Percentiles rank a stretch among this genome's conserved stretches.
Conservation (phyloP, 2,888 invertebrate species). For the Tubulanus polymorphus region DNA sequence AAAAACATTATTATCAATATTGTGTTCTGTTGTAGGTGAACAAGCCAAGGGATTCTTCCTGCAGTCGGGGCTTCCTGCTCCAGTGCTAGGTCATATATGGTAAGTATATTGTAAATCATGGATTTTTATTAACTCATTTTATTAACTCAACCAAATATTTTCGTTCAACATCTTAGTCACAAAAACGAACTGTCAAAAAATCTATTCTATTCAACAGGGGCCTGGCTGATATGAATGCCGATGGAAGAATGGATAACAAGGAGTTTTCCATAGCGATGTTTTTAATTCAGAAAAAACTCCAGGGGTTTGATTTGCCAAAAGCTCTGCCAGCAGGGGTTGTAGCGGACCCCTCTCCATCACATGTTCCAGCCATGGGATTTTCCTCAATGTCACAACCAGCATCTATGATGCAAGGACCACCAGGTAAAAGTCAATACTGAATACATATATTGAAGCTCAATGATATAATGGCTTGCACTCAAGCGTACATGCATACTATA, state of each 20-base stretch:
- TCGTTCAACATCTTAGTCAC: too few relatives aligned
- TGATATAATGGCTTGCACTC: too few relatives aligned
- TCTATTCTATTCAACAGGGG: constrained; percentile 30
- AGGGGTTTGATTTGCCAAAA: constrained; percentile 86
- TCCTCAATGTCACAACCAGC: too few relatives aligned
- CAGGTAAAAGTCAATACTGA: too few relatives aligned
- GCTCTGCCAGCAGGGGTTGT: constrained; percentile 68
- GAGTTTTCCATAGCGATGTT: constrained; percentile 54
- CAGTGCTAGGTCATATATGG: constrained; percentile 52
- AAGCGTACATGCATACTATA: too few relatives aligned
- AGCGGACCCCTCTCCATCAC: constrained; percentile 38
- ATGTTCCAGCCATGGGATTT: too few relatives aligned
- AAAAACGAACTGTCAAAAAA: too few relatives aligned
- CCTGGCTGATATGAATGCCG: constrained; percentile 51
- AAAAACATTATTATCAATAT: not conserved
- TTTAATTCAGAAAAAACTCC: constrained; percentile 69
- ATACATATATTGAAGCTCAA: too few relatives aligned
- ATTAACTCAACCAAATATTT: too few relatives aligned
- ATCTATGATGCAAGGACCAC: too few relatives aligned
- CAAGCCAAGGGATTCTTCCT: constrained; percentile 52
- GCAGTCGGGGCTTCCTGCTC: constrained; percentile 48
- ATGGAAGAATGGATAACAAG: constrained; percentile 53
- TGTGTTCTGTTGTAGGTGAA: constrained; percentile 34
- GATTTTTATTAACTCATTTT: not conserved
- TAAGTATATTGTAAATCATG: too few relatives aligned